Percentiles rank a stretch among this genome's conserved stretches.
Conservation (phyloP, 1,140 invertebrate genomes). For the Psix sp. region DNA sequence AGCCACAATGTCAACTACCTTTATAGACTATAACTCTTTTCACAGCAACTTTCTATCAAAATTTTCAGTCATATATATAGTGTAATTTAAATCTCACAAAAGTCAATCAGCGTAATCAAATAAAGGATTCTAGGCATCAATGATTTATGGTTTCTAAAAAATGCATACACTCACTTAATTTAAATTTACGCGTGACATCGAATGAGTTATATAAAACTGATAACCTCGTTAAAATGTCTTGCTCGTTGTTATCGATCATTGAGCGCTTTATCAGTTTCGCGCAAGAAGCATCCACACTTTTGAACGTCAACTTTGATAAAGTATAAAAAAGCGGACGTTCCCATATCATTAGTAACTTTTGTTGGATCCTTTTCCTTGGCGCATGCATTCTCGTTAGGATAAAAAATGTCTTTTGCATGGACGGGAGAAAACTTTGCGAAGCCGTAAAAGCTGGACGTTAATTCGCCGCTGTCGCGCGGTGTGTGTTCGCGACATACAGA, state of each 20-base stretch:
- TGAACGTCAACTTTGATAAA: slow-evolving; percentile 19
- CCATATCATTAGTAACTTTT: slow-evolving; percentile 50
- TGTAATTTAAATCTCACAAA: too few species aligned
- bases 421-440: slow-evolving; percentile 43
- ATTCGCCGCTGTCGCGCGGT: slow-evolving; percentile 37
- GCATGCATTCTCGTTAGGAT: slow-evolving; percentile 49
- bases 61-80: too few species aligned
- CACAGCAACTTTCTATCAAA: too few species aligned
- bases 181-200: slow-evolving; percentile 1
- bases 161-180: too few species aligned
- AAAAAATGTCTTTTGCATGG: slow-evolving; percentile 51
- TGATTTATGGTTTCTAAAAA: too few species aligned
- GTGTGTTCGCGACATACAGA: slow-evolving; percentile 42
- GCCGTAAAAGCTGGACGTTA: slow-evolving; percentile 56
- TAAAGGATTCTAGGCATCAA: too few species aligned
- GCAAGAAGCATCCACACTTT: slow-evolving; percentile 4
- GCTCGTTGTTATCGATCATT: neutral
- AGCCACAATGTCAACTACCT: too few species aligned
- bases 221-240: neutral
- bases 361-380: slow-evolving; percentile 42
- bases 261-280: slow-evolving; percentile 12
- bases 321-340: slow-evolving; percentile 21
- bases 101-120: too few species aligned
- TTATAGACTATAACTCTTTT: too few species aligned
- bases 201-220: neutral